Percentiles rank a stretch among this genome's conserved stretches.
phyloP scores from a whole-genome alignment of 37 sponge, comb jelly and placozoan genomes.

The Crambe crambe region DNA sequence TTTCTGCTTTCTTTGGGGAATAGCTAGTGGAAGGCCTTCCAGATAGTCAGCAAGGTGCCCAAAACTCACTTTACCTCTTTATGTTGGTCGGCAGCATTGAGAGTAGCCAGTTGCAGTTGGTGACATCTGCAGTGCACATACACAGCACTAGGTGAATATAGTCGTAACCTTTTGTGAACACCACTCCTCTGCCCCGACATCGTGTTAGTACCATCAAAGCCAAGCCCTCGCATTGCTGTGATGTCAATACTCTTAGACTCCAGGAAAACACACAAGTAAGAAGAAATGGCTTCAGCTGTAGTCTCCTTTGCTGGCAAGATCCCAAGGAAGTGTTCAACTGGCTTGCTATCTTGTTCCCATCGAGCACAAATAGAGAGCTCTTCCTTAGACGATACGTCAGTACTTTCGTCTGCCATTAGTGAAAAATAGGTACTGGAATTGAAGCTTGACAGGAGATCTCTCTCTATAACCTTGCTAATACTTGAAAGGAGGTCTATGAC shows the following conservation, averaged over 20 bases:
- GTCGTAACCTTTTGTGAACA: slow-evolving; percentile 32
- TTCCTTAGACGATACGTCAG: slow-evolving; percentile 36
- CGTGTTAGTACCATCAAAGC: slow-evolving; percentile 57
- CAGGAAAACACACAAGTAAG: slow-evolving; percentile 25
- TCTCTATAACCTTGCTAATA: slow-evolving; percentile 25
- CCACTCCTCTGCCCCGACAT: slow-evolving; percentile 60
- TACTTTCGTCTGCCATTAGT: slow-evolving; percentile 49
- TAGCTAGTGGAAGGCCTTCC: slow-evolving; percentile 39
- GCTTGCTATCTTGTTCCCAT: slow-evolving; percentile 11
- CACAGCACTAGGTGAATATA: slow-evolving; percentile 45
- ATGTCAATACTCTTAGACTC: slow-evolving; percentile 24
- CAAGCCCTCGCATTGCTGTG: slow-evolving; percentile 35
- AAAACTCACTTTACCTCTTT: slow-evolving; percentile 38
- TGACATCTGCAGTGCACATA: slow-evolving; percentile 56
- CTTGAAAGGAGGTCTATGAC: slow-evolving; percentile 21
- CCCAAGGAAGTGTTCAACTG: slow-evolving; percentile 34
- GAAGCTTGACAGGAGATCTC: slow-evolving; percentile 10
- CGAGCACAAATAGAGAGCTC: slow-evolving; percentile 39
- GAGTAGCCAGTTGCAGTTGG: slow-evolving; percentile 45
- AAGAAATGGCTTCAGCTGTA: slow-evolving; percentile 28
- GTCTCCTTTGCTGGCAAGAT: slow-evolving; percentile 17
- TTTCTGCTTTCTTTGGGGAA: slow-evolving; percentile 34
- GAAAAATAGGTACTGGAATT: slow-evolving; percentile 28
- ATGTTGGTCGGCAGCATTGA: slow-evolving; percentile 35
- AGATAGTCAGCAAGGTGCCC: slow-evolving; percentile 34